Evolutionary conservation across 2,113 vertebrate genomes (phyloP).

Genomic region (Argyrosomus japonicus): DNA sequence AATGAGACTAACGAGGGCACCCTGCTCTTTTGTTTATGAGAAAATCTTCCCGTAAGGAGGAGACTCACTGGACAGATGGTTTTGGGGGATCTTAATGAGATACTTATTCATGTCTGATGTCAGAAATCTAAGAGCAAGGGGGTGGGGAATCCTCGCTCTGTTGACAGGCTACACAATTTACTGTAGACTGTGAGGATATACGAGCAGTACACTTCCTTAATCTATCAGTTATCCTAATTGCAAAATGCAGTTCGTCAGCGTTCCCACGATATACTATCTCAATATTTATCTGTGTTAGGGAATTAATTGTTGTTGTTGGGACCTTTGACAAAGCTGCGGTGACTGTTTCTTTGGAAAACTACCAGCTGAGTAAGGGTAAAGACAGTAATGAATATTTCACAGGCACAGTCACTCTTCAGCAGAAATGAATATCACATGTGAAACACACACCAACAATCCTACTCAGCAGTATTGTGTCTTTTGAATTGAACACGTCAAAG

Average conservation of each 20-base stretch:
- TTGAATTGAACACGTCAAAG: constrained; percentile 6
- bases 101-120: constrained; percentile 78
- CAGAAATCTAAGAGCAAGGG: constrained; percentile 58
- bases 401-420: constrained; percentile 33
- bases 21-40: constrained; percentile 69
- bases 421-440: constrained; percentile 56
- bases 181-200: constrained; percentile 22
- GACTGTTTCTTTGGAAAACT: constrained; percentile 21
- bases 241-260: neutral
- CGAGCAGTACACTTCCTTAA: constrained; percentile 5
- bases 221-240: neutral
- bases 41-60: constrained; percentile 53
- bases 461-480: constrained; percentile 9
- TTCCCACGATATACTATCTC: neutral
- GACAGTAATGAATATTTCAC: constrained; percentile 73
- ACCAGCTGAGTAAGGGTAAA: constrained; percentile 39
- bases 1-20: constrained; percentile 56
- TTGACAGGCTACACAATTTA: constrained; percentile 29
- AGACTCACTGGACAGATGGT: constrained; percentile 77
- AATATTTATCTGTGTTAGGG: neutral
- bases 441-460: constrained; percentile 58
- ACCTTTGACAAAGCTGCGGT: neutral
- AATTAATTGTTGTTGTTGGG: neutral
- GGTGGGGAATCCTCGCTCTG: constrained; percentile 11
- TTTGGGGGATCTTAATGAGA: constrained; percentile 77